Conservation (phyloP, 2,888 invertebrate genomes). For the Ametastegia equiseti region DNA sequence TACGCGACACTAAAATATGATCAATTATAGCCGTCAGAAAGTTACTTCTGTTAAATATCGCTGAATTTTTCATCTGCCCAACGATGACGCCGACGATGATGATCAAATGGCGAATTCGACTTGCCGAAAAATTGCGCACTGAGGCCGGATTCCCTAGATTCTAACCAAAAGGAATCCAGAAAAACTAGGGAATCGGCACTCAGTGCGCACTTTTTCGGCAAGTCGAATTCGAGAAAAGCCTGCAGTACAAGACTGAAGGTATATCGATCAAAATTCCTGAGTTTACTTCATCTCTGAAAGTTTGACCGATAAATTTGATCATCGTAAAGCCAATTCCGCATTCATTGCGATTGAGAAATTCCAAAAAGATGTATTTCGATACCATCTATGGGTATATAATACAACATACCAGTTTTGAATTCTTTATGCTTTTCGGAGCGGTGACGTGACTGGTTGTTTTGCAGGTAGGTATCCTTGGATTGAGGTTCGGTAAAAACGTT, state of each 20-base stretch:
- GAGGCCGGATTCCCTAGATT: too few relatives aligned
- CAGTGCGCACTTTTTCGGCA: too few relatives aligned
- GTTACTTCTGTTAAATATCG: not conserved
- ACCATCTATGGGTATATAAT: slow-evolving; percentile 23
- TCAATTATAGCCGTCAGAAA: not conserved
- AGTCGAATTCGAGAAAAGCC: too few relatives aligned
- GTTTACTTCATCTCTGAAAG: not conserved
- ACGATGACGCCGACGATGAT: too few relatives aligned
- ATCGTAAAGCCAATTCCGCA: not conserved
- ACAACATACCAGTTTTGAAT: not conserved
- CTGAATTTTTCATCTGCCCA: not conserved
- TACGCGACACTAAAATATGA: not conserved
- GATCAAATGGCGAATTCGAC: too few relatives aligned
- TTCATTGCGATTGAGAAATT: not conserved
- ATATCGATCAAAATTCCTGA: not conserved
- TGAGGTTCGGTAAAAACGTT: not conserved
- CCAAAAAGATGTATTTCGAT: not conserved
- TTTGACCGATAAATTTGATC: not conserved
- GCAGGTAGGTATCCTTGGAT: slow-evolving; percentile 37
- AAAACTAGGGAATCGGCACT: too few relatives aligned
- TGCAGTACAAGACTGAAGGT: not conserved
- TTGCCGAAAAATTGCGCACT: too few relatives aligned
- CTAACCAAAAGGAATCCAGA: too few relatives aligned
- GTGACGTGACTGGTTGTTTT: not conserved
- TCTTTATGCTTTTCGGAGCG: slow-evolving; percentile 26